Evolutionary conservation across 2,888 invertebrate genomes (phyloP).

Genomic region (Lycaena phlaeas): DNA sequence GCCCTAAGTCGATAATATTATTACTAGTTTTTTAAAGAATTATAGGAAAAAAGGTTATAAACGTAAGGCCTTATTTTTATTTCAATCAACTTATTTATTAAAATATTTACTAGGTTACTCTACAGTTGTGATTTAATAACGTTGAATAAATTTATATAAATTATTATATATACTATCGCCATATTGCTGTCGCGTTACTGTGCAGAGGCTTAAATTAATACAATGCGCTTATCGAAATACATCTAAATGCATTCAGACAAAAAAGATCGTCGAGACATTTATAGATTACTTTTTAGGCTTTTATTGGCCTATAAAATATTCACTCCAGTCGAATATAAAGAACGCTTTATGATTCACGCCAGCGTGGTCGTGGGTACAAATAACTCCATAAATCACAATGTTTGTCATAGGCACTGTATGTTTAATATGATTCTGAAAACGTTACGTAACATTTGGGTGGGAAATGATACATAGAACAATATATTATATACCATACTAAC

Average conservation of each 20-base stretch:
- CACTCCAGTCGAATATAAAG: slow-evolving; percentile 3
- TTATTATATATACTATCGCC: too few species aligned
- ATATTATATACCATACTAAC: too few species aligned
- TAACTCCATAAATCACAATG: slow-evolving; percentile 7
- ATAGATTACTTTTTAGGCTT: slow-evolving; percentile 28
- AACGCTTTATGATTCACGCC: slow-evolving; percentile 5
- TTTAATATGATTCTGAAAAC: background rate
- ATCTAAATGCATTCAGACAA: slow-evolving; percentile 54
- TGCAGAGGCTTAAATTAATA: slow-evolving; percentile 43
- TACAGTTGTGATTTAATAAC: too few species aligned
- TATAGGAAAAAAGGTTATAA: too few species aligned
- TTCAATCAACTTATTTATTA: too few species aligned
- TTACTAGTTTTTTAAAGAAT: too few species aligned
- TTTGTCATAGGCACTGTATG: background rate
- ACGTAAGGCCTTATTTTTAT: too few species aligned
- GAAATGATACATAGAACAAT: too few species aligned
- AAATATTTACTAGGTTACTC: too few species aligned
- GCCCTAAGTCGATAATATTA: too few species aligned
- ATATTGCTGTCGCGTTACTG: background rate
- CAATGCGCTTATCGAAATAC: slow-evolving; percentile 51
- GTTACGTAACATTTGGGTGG: too few species aligned
- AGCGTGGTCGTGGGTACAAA: background rate
- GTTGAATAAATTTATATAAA: too few species aligned
- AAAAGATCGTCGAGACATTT: slow-evolving; percentile 43
- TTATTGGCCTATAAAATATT: slow-evolving; percentile 4